Percentiles rank a stretch among this genome's conserved stretches.
Conservation (phyloP, 2,888 invertebrate species). For the Caenorhabditis sinica region DNA sequence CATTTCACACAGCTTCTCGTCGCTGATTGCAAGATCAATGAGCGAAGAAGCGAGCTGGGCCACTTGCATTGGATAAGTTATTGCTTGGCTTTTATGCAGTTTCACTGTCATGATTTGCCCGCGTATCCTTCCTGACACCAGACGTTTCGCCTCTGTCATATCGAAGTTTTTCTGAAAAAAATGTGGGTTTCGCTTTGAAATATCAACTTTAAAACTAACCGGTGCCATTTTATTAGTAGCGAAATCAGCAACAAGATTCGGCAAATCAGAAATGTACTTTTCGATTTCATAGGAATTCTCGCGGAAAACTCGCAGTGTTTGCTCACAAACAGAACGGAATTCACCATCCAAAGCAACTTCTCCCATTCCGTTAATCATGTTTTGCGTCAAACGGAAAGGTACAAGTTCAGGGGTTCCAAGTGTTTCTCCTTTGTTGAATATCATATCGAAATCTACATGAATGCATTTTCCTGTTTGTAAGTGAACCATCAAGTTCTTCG, state of each 20-base stretch:
- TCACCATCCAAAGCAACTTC: constrained; percentile 93
- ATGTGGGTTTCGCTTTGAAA: neutral
- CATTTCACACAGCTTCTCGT: constrained; percentile 95
- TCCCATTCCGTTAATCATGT: constrained; percentile 95
- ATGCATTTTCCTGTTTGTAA: constrained; percentile 94
- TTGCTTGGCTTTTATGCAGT: constrained; percentile 54
- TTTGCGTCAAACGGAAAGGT: constrained; percentile 95
- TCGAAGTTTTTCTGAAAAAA: constrained; percentile 56
- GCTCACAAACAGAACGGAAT: constrained; percentile 76
- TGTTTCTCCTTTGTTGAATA: constrained; percentile 90
- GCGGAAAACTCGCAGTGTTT: constrained; percentile 88
- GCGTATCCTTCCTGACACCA: constrained; percentile 55
- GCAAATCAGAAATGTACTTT: constrained; percentile 62
- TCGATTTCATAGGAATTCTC: constrained; percentile 88
- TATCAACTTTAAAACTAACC: constrained; percentile 7
- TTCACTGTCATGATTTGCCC: constrained; percentile 59
- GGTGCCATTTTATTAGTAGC: constrained; percentile 9
- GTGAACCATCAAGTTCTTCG: constrained; percentile 90
- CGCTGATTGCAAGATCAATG: constrained; percentile 93
- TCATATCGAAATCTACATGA: constrained; percentile 98
- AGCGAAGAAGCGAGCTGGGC: constrained; percentile 89
- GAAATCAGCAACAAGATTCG: constrained; percentile 53
- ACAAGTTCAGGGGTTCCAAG: constrained; percentile 83
- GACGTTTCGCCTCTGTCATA: constrained; percentile 61
- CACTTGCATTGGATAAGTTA: constrained; percentile 74